Evolutionary conservation across 2,113 vertebrate species (phyloP), one percentile per base, ranked within the genome.

Genomic region (Cynocephalus volans): DNA sequence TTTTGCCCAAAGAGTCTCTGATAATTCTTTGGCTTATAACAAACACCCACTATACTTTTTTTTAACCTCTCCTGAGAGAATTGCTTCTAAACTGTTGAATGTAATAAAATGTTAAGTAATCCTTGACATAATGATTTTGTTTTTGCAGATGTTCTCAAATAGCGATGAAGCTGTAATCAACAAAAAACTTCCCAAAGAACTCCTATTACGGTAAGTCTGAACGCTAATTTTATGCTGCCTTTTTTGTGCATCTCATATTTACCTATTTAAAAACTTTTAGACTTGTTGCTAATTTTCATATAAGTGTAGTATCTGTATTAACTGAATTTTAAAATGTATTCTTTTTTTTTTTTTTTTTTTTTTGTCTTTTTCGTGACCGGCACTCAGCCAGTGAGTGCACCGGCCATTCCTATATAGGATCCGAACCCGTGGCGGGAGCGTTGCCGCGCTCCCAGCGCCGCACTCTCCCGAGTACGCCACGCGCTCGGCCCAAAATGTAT

Each of bases 181-280:
- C 98, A 99, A 99, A 98, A 99, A 99, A 98, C 99, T 99, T 97
- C 99, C 99, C 6, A 99, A 99, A 98, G 99, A 99, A 98, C 99
- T 99, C 97, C 98, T 99, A 87, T 98, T 99, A 96, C 98, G 99
- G 99, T 99, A 97, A 99, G 99, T 94, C 45, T 85, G 18, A 90
- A 64, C 94, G 19, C 48, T 93, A 23, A 33, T 89, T 96, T 96
- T 85, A 65, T 80, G 26, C 23, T 41, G 52, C 6, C 31, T 13
- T 36, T n/a, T 28, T 31, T 24, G 1, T 72, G 10, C 81, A 2
- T 76, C 31, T 92, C 21, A 36, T 77, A 72, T 83, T 93, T 87
- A 19, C 58, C 45, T 95, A 23, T 72, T 96, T 76, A 80, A 86
- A 95, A 90, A 8, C 31, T 76, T 95, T 80, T 28, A 60, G 36